Evolutionary conservation across 2,113 vertebrate genomes (phyloP).

Genomic region (Atrichornis clamosus): DNA sequence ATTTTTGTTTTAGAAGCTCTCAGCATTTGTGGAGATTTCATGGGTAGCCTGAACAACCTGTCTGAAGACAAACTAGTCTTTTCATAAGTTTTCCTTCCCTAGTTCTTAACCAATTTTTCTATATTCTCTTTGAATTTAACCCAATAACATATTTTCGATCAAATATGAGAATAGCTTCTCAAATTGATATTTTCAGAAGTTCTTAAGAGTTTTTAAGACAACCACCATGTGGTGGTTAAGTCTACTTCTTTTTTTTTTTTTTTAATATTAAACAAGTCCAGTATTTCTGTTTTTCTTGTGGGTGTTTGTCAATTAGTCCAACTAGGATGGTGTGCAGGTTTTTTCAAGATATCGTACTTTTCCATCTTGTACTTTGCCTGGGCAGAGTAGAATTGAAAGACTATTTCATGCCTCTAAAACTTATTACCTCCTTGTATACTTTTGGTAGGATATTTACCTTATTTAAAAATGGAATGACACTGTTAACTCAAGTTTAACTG

Average conservation of each 20-base stretch:
- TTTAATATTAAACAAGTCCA: neutral
- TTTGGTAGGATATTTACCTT: neutral
- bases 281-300: neutral
- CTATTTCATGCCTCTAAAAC: neutral
- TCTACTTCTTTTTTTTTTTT: neutral
- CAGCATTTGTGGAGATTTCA: neutral
- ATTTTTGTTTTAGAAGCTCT: neutral
- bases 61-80: neutral
- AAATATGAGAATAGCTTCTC: neutral
- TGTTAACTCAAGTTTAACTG: neutral
- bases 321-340: neutral
- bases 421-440: neutral
- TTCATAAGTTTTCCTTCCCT: neutral
- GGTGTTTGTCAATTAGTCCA: neutral
- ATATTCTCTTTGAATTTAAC: neutral
- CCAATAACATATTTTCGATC: neutral
- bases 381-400: neutral
- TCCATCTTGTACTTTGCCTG: neutral
- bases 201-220: neutral
- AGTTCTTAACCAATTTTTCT: neutral
- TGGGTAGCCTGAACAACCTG: neutral
- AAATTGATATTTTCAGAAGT: neutral
- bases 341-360: neutral
- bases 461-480: neutral
- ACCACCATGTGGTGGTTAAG: fast-evolving